Base-by-base conservation (phyloP, 2,113 vertebrate species). In the Rhipidura dahli region DNA sequence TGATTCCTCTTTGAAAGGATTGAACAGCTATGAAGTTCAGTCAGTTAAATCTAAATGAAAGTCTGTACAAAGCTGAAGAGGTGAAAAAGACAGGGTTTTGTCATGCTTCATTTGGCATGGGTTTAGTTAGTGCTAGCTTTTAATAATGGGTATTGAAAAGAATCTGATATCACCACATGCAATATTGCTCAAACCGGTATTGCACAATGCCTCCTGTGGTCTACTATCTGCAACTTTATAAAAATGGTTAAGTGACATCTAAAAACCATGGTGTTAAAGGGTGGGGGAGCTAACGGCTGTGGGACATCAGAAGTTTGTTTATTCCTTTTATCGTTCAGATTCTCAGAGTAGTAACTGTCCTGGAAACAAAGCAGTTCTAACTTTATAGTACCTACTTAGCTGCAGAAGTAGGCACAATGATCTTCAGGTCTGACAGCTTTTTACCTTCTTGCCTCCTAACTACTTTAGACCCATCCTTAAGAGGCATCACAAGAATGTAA, bases 401-500 rank as follows among this genome's bases (percentile, higher is more conserved):
- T 83, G 27, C 15, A 56, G 33, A 71, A 54, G 14, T 18, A 59
- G n/a, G 23, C 7, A 5, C 7, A 39, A 19, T 21, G 24, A 47
- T 61, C 17, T 82, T 78, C 31, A 70, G 57, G 40, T 65, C 51
- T 70, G n/a, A 24, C 54, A 65, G 14, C 31, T 75, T 49, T 78
- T 85, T 85, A 42, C 8, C 8, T 37, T 83, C 42, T 37, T 49
- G 54, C 19, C 26, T 84, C 65, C 31, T 61, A 28, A 71, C 28
- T 22, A 61, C 47, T 69, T 69, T 42, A 65, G 42, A 51, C 28
- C 3, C 19, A 51, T 65, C 26, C 35, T 83, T 70, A 23, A 63
- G 16, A 42, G 54, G 6, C 0, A 0, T 49, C 28, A 31, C 1
- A 14, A n/a, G 75, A 82, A 35, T 40, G 19, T 30, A 78, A n/a